Evolutionary conservation across 2,888 invertebrate genomes (phyloP).

Genomic region (Netelia virgata): DNA sequence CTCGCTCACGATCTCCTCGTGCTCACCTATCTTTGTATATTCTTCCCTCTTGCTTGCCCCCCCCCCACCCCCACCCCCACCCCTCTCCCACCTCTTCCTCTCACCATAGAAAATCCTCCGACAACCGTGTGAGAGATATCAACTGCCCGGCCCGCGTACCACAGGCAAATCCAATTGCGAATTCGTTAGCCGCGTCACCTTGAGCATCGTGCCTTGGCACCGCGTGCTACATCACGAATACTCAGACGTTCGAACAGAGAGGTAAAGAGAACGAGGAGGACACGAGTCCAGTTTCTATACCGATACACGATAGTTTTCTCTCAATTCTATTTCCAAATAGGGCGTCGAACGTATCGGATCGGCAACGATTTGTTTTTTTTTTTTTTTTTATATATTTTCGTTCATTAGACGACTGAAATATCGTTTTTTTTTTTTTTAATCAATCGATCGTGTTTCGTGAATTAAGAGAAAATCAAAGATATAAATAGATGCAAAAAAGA

Average conservation of each 20-base stretch:
- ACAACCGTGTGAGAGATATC: slow-evolving; percentile 53
- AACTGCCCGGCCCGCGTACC: slow-evolving; percentile 17
- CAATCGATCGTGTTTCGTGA: too few relatives aligned
- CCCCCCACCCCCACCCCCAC: background rate
- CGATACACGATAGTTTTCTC: background rate
- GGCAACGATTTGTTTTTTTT: background rate
- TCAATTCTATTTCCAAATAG: background rate
- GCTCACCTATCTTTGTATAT: slow-evolving; percentile 13
- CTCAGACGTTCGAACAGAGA: slow-evolving; percentile 9
- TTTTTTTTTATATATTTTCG: too few relatives aligned
- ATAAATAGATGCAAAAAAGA: too few relatives aligned
- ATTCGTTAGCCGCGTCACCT: slow-evolving; percentile 65
- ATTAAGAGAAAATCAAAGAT: too few relatives aligned
- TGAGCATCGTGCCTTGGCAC: slow-evolving; percentile 48
- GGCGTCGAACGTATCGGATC: background rate
- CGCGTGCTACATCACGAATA: slow-evolving; percentile 39
- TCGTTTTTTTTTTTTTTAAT: too few relatives aligned
- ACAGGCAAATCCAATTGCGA: slow-evolving; percentile 61
- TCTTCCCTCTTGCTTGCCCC: background rate
- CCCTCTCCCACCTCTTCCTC: slow-evolving; percentile 32
- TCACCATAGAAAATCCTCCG: slow-evolving; percentile 27
- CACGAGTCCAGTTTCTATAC: background rate
- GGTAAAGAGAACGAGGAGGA: slow-evolving; percentile 13
- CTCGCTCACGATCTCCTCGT: slow-evolving; percentile 44
- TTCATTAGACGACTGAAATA: too few relatives aligned